These are phyloP conservation scores for crab-eating macaque (Macaca fascicularis) DNA, from an alignment of 2,113 vertebrate genomes.

Conservation along the genomic window DNA sequence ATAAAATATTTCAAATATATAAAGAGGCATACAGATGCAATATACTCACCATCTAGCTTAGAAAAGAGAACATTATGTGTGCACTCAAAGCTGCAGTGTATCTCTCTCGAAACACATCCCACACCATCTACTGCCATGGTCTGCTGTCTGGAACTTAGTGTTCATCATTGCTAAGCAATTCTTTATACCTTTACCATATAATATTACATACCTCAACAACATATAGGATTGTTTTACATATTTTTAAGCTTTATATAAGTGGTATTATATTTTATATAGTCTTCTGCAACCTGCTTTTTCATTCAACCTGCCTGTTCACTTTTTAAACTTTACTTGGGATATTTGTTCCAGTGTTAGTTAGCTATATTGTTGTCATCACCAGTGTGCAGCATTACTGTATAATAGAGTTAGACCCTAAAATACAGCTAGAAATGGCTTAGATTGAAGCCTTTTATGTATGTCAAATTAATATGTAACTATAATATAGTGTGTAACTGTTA, in stretches of 20 bases:
- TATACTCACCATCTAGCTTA: neutral
- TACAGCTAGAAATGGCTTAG: slow-evolving; percentile 25
- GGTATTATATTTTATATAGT: neutral
- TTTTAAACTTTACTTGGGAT: neutral
- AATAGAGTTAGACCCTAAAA: neutral
- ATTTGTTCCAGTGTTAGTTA: neutral
- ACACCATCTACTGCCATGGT: neutral
- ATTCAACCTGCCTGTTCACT: neutral
- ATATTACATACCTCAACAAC: neutral
- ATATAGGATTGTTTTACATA: neutral
- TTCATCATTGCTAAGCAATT: neutral
- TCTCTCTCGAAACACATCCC: neutral
- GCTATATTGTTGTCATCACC: neutral
- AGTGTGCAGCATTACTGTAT: neutral
- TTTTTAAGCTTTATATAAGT: neutral
- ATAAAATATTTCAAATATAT: neutral
- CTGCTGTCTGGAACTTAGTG: neutral
- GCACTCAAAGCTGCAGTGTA: neutral
- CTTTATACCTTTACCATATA: neutral
- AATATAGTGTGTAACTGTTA: slow-evolving; percentile 38
- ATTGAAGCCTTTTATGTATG: neutral
- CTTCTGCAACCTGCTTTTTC: neutral
- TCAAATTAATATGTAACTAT: neutral
- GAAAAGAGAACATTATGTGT: neutral
- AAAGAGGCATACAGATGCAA: neutral